A percentile compares a stretch with the other conserved stretches of the same genome.
phyloP scores from a whole-genome alignment of 2,113 vertebrate genomes.

The Spea bombifrons region DNA sequence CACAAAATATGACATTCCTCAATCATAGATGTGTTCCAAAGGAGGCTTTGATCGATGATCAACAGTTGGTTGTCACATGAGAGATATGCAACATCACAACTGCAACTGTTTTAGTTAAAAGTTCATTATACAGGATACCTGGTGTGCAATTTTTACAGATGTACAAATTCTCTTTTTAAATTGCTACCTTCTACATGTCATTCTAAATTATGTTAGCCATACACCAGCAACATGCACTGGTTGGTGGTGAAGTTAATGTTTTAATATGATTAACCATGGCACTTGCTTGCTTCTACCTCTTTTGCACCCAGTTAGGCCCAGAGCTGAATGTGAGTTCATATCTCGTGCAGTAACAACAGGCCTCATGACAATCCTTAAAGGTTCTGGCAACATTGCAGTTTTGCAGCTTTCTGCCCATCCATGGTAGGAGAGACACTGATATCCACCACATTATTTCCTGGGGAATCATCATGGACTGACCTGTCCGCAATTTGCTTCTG shows the following conservation, averaged over 20 bases:
- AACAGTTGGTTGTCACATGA: too few relatives aligned
- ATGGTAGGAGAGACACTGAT: conserved; percentile 77
- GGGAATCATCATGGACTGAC: conserved; percentile 75
- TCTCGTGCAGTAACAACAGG: background rate
- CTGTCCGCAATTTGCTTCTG: conserved; percentile 81
- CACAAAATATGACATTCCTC: too few relatives aligned
- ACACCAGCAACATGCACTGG: background rate
- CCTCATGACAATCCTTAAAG: conserved; percentile 11
- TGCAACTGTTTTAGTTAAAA: too few relatives aligned
- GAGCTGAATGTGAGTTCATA: background rate
- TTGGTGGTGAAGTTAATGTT: background rate
- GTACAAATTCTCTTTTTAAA: too few relatives aligned
- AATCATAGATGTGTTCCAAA: background rate
- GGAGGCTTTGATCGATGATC: background rate
- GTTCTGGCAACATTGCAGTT: conserved; percentile 81
- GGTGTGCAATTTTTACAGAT: too few relatives aligned
- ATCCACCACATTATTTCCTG: conserved; percentile 79
- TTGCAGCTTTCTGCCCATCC: conserved; percentile 71
- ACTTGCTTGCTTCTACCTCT: background rate
- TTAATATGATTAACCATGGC: background rate
- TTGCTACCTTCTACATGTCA: too few relatives aligned
- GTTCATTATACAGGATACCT: too few relatives aligned
- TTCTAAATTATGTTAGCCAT: background rate
- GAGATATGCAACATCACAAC: too few relatives aligned
- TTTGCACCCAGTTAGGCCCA: background rate